phyloP scores from a whole-genome alignment of 2,113 vertebrate genomes.

The Psittacula cyanocephala region DNA sequence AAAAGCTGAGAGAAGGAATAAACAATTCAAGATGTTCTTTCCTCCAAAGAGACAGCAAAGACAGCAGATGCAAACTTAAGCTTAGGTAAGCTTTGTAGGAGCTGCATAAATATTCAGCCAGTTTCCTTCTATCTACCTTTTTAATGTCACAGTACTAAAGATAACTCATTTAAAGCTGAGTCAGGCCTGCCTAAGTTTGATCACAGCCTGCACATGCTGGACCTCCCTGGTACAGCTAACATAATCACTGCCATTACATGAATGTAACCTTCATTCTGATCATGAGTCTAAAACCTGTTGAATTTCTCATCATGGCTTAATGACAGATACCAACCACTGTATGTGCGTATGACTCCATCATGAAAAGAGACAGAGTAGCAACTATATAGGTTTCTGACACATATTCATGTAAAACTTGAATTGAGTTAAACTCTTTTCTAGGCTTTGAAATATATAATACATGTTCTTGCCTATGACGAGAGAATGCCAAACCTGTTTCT shows the following conservation, averaged over 20 bases:
- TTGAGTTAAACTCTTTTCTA: not conserved
- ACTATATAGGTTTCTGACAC: fast-evolving
- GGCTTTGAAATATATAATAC: not conserved
- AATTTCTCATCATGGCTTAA: not conserved
- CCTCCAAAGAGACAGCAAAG: slow-evolving; percentile 33
- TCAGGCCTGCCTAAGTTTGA: slow-evolving; percentile 14
- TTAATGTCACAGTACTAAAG: not conserved
- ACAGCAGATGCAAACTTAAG: slow-evolving; percentile 59
- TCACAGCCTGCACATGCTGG: not conserved
- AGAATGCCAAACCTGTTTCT: not conserved
- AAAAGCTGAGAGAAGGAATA: slow-evolving; percentile 65
- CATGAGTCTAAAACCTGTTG: not conserved
- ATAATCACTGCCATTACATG: not conserved
- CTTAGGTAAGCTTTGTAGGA: slow-evolving; percentile 63
- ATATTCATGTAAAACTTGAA: not conserved
- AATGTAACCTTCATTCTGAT: not conserved
- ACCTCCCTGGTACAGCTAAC: not conserved
- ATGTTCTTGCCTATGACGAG: not conserved
- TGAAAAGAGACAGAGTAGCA: not conserved
- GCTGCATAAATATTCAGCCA: slow-evolving; percentile 41
- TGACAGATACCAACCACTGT: not conserved
- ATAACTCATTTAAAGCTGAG: slow-evolving; percentile 40
- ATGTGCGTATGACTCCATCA: fast-evolving
- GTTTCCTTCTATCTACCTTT: slow-evolving; percentile 21
- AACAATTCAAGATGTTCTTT: slow-evolving; percentile 58